These are phyloP conservation scores for Pygathrix nemaeus DNA, from an alignment of 2,113 vertebrate genomes.

Conservation along the genomic window DNA sequence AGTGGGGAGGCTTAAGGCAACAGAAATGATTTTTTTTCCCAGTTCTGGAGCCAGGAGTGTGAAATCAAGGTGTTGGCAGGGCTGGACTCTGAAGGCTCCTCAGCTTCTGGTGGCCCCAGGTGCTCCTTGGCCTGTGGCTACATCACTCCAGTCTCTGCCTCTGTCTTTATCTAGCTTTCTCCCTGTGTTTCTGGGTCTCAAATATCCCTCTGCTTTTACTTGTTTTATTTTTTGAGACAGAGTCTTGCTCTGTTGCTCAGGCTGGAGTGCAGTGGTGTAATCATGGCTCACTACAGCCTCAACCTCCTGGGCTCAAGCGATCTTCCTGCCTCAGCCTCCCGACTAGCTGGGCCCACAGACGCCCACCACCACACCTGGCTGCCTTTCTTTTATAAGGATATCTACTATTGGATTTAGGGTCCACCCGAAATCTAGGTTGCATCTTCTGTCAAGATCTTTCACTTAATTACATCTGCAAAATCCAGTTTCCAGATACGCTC, in stretches of 20 bases:
- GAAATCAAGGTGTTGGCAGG: rapidly evolving
- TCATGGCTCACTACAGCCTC: no score
- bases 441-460: rapidly evolving
- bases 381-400: no score
- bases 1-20: neutral
- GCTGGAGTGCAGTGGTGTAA: no score
- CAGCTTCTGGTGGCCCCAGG: neutral
- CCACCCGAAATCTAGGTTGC: no score
- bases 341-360: no score
- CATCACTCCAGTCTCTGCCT: neutral
- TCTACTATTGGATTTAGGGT: no score
- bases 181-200: rapidly evolving
- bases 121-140: neutral
- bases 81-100: rapidly evolving
- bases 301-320: no score
- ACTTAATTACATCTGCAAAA: neutral
- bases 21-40: rapidly evolving
- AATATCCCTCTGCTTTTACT: neutral
- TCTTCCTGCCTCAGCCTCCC: no score
- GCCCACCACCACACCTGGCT: no score
- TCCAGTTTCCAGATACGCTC: neutral
- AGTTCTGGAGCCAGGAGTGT: neutral
- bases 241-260: no score
- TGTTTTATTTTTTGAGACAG: neutral
- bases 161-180: rapidly evolving